These are phyloP conservation scores for Sebastes itinus DNA, from an alignment of 2,797 vertebrate genomes.

Conservation along the genomic window DNA sequence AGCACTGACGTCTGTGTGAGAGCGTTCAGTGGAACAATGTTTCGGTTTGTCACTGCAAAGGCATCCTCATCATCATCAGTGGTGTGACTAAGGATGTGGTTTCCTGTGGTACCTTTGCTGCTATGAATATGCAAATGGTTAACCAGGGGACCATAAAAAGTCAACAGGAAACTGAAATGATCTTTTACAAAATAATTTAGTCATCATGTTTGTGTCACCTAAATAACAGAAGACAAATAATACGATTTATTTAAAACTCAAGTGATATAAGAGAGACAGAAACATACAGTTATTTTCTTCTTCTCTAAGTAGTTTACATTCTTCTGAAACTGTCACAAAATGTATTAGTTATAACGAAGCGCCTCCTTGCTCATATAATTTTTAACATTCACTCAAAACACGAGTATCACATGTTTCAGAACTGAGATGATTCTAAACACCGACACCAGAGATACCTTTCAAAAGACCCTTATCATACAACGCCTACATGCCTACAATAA, in stretches of 20 bases:
- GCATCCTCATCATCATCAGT: conserved; percentile 22
- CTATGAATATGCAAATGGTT: conserved; percentile 51
- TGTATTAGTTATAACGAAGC: not conserved
- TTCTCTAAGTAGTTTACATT: not conserved
- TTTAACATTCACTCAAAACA: not conserved
- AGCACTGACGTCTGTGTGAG: conserved; percentile 3
- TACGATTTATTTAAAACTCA: not conserved
- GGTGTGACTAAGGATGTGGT: conserved; percentile 68
- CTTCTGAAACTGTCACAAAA: not conserved
- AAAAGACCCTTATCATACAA: conserved; percentile 33
- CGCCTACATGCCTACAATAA: conserved; percentile 1
- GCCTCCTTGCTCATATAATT: not conserved
- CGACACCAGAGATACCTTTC: not conserved
- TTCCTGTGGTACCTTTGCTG: conserved; percentile 37
- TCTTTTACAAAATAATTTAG: not conserved
- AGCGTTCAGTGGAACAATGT: conserved; percentile 31
- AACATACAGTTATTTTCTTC: not conserved
- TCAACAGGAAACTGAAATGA: conserved; percentile 53
- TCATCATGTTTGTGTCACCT: not conserved
- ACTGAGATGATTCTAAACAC: not conserved
- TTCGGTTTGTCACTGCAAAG: not conserved
- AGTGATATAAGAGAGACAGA: too few relatives aligned
- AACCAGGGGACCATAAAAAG: not conserved
- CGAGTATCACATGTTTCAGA: not conserved
- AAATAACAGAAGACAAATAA: not conserved